Percentiles rank a stretch among this genome's conserved stretches.
These are phyloP conservation scores for Coboldia fuscipes DNA, from an alignment of 1,140 invertebrate genomes.

Conservation along the genomic window DNA sequence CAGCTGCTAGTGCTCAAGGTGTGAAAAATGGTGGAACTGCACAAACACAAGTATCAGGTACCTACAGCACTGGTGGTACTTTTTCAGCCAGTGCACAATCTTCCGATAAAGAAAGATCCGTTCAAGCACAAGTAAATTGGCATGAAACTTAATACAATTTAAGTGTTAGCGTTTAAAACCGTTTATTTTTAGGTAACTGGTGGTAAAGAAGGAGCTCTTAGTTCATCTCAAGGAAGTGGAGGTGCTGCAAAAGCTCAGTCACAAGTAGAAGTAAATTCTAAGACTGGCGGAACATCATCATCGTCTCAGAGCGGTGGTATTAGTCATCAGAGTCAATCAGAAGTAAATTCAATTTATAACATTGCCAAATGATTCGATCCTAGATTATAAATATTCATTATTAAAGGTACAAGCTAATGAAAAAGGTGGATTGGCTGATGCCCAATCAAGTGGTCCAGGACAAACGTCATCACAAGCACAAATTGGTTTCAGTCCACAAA, in stretches of 20 bases:
- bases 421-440: slow-evolving; percentile 61
- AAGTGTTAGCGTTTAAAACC: not conserved
- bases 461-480: slow-evolving; percentile 68
- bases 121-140: slow-evolving; percentile 32
- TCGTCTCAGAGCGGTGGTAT: slow-evolving; percentile 49
- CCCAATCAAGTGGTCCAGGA: slow-evolving; percentile 59
- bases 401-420: slow-evolving; percentile 45
- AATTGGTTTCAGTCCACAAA: slow-evolving; percentile 56
- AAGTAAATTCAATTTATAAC: slow-evolving; percentile 9
- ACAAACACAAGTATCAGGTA: slow-evolving; percentile 58
- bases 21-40: slow-evolving; percentile 43
- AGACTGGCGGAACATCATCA: slow-evolving; percentile 46
- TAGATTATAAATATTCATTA: slow-evolving; percentile 31
- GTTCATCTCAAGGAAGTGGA: slow-evolving; percentile 47
- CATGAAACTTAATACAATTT: not conserved
- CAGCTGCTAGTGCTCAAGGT: slow-evolving; percentile 50
- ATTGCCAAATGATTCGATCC: not conserved
- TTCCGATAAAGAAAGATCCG: slow-evolving; percentile 45
- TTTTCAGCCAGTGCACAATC: slow-evolving; percentile 65
- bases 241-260: slow-evolving; percentile 53
- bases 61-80: slow-evolving; percentile 46
- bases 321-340: slow-evolving; percentile 37
- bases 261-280: slow-evolving; percentile 46
- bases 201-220: slow-evolving; percentile 46
- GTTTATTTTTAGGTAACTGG: slow-evolving; percentile 40